phyloP scores from a whole-genome alignment of 2,113 vertebrate species.

The Pogona vitticeps region DNA sequence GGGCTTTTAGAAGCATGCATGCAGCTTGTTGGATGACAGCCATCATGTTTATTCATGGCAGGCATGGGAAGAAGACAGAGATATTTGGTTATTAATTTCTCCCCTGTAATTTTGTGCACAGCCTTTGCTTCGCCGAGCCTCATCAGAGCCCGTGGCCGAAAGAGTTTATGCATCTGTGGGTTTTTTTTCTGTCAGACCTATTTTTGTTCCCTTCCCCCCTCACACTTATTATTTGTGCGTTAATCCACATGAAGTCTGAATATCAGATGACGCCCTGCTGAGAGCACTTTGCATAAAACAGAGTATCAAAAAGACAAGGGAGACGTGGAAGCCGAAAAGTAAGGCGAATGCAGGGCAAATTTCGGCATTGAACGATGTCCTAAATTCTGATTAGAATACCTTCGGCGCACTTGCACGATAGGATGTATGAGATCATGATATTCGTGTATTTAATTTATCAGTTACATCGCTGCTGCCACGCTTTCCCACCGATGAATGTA shows the following conservation, averaged over 20 bases:
- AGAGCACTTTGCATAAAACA: slow-evolving; percentile 6
- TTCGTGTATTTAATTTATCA: no score
- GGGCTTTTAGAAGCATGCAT: not conserved
- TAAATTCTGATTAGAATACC: not conserved
- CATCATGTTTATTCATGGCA: not conserved
- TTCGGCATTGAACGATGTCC: not conserved
- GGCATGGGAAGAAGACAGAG: not conserved
- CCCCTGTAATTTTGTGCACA: not conserved
- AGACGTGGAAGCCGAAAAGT: not conserved
- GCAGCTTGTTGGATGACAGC: not conserved
- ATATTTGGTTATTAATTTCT: slow-evolving; percentile 8
- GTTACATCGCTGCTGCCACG: no score
- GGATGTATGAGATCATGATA: not conserved
- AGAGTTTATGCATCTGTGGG: slow-evolving; percentile 14
- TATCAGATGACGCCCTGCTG: slow-evolving; percentile 7
- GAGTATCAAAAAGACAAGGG: not conserved
- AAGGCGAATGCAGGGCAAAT: not conserved
- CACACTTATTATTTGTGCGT: not conserved
- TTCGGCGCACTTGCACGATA: not conserved
- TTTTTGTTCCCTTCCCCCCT: not conserved
- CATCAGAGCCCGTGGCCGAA: not conserved
- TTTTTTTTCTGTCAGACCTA: not conserved
- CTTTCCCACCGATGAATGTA: no score
- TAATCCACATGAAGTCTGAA: slow-evolving; percentile 8
- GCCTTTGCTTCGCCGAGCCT: not conserved